Percentiles rank a stretch among this genome's conserved stretches.
phyloP scores from a whole-genome alignment of 2,888 invertebrate genomes.

The Mylabris sibirica region DNA sequence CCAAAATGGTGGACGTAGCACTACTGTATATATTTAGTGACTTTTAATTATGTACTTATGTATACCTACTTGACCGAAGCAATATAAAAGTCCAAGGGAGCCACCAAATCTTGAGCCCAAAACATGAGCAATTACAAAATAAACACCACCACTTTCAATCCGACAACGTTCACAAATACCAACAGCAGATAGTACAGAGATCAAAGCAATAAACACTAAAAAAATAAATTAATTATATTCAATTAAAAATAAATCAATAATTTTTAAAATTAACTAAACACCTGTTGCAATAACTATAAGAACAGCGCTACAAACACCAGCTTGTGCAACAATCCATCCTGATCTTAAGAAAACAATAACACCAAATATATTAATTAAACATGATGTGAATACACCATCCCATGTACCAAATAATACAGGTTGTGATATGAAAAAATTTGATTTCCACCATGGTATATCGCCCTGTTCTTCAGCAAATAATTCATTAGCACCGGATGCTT shows the following conservation, averaged over 20 bases:
- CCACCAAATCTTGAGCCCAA: constrained; percentile 93
- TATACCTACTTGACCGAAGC: constrained; percentile 87
- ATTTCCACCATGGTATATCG: constrained; percentile 93
- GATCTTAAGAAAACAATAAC: constrained; percentile 96
- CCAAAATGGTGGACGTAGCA: too few relatives aligned
- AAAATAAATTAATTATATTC: constrained; percentile 41
- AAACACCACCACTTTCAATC: constrained; percentile 97
- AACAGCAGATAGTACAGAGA: constrained; percentile 93
- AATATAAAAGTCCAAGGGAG: constrained; percentile 90
- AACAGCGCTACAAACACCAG: constrained; percentile 81
- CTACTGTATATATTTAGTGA: too few relatives aligned
- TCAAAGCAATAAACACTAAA: constrained; percentile 85
- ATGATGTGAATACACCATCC: constrained; percentile 98
- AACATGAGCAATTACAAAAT: constrained; percentile 93
- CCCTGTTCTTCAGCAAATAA: constrained; percentile 90
- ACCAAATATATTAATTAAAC: constrained; percentile 96
- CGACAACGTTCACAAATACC: constrained; percentile 96
- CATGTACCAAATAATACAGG: constrained; percentile 96
- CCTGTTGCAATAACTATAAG: constrained; percentile 83
- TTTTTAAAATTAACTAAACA: too few relatives aligned
- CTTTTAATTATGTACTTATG: too few relatives aligned
- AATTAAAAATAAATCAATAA: constrained; percentile 28
- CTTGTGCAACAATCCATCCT: constrained; percentile 97
- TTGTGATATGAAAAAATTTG: constrained; percentile 95
- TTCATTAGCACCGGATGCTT: constrained; percentile 87